These are phyloP conservation scores for Mastomys natalensis DNA, from an alignment of 2,113 vertebrate genomes.

Conservation along the genomic window DNA sequence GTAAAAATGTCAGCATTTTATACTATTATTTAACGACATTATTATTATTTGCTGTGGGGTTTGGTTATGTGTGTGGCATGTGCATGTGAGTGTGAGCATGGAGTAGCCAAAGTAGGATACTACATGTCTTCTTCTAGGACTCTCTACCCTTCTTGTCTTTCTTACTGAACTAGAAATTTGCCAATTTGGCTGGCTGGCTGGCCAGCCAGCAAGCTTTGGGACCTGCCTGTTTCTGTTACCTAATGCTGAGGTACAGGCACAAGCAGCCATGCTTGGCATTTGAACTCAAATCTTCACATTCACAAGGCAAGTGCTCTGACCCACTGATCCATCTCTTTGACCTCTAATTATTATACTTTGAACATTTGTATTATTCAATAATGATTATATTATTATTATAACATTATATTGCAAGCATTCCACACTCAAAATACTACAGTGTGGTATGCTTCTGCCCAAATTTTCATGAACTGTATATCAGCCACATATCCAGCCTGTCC, in stretches of 20 bases:
- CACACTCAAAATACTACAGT: not conserved
- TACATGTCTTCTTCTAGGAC: not conserved
- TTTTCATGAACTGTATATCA: constrained; percentile 13
- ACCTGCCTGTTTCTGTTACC: not conserved
- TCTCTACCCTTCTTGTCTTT: not conserved
- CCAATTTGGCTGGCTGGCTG: not conserved
- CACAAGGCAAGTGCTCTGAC: not conserved
- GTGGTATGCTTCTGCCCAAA: not conserved
- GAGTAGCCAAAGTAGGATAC: too few species aligned
- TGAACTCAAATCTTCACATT: not conserved
- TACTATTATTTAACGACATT: not conserved
- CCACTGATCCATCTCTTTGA: not conserved
- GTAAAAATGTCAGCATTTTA: not conserved
- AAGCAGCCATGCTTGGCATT: not conserved
- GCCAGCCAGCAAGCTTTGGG: not conserved
- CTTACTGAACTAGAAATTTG: not conserved
- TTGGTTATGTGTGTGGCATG: not conserved
- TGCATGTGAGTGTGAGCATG: not conserved
- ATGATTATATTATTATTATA: constrained; percentile 8
- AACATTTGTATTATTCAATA: not conserved
- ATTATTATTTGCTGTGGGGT: not conserved
- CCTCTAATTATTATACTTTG: constrained; percentile 2
- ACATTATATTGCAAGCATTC: not conserved
- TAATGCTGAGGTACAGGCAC: not conserved
- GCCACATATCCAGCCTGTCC: not conserved